A percentile compares a stretch with the other conserved stretches of the same genome.
phyloP scores from a whole-genome alignment of 2,797 vertebrate species.

The Pelodytes ibericus region DNA sequence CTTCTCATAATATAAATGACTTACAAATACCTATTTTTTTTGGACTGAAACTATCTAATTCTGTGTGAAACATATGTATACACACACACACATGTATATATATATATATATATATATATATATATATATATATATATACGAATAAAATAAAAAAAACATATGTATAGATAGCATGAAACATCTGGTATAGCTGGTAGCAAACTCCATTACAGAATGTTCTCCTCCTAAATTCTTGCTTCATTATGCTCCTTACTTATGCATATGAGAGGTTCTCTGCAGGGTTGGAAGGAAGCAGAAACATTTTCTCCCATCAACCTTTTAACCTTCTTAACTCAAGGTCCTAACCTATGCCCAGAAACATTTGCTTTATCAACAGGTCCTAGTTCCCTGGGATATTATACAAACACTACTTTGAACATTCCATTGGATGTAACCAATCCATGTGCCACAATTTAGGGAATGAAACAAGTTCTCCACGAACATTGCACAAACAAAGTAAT shows the following conservation, averaged over 20 bases:
- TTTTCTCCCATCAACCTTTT: conserved; percentile 45
- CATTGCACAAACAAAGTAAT: neutral
- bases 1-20: neutral
- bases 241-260: neutral
- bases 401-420: conserved; percentile 38
- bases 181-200: no score
- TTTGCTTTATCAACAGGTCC: conserved; percentile 34
- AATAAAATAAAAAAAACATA: neutral
- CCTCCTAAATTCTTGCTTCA: neutral
- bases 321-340: conserved; percentile 43
- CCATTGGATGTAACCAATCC: conserved; percentile 29
- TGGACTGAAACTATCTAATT: neutral
- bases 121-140: no score
- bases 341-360: conserved; percentile 44
- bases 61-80: neutral
- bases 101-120: no score
- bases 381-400: conserved; percentile 18
- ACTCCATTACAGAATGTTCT: neutral
- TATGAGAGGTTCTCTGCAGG: neutral
- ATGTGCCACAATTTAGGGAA: conserved; percentile 1
- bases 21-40: conserved; percentile 20
- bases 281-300: conserved; percentile 1
- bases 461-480: neutral
- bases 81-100: no score
- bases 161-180: no score